A percentile compares a stretch with the other conserved stretches of the same genome.
Evolutionary conservation across 2,888 invertebrate species (phyloP).

Genomic region (Coelopa pilipes): DNA sequence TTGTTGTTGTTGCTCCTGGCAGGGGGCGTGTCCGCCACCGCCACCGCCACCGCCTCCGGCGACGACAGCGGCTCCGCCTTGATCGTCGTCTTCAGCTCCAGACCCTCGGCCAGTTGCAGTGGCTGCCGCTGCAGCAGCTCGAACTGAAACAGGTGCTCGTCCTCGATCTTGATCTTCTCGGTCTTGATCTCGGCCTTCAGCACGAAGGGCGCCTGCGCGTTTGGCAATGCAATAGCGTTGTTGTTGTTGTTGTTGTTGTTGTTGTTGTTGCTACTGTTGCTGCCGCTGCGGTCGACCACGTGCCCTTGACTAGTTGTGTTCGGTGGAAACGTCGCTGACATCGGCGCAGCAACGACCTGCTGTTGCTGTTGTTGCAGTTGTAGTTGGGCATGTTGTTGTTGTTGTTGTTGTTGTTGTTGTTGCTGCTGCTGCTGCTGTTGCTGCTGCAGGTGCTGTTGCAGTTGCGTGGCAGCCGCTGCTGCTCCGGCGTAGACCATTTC

Average conservation of each 20-base stretch:
- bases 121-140: constrained; percentile 43
- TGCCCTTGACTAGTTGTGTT: constrained; percentile 23
- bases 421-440: constrained; percentile 32
- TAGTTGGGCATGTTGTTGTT: constrained; percentile 31
- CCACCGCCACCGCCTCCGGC: constrained; percentile 29
- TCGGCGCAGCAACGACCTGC: constrained; percentile 23
- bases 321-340: constrained; percentile 33
- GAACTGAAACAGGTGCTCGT: constrained; percentile 49
- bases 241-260: constrained; percentile 14
- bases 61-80: constrained; percentile 57
- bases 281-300: background rate
- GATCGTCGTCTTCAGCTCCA: constrained; percentile 60
- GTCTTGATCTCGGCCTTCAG: constrained; percentile 65
- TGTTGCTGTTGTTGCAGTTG: constrained; percentile 29
- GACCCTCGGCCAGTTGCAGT: constrained; percentile 44
- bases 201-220: constrained; percentile 35
- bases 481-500: constrained; percentile 67
- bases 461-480: constrained; percentile 37
- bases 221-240: constrained; percentile 23
- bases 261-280: constrained; percentile 24
- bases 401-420: constrained; percentile 34
- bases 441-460: constrained; percentile 3
- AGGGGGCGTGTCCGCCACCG: background rate
- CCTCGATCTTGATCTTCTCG: constrained; percentile 65
- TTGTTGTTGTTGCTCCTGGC: constrained; percentile 17